Conservation (phyloP, 2,888 invertebrate genomes). For the Lasioglossum lativentre region DNA sequence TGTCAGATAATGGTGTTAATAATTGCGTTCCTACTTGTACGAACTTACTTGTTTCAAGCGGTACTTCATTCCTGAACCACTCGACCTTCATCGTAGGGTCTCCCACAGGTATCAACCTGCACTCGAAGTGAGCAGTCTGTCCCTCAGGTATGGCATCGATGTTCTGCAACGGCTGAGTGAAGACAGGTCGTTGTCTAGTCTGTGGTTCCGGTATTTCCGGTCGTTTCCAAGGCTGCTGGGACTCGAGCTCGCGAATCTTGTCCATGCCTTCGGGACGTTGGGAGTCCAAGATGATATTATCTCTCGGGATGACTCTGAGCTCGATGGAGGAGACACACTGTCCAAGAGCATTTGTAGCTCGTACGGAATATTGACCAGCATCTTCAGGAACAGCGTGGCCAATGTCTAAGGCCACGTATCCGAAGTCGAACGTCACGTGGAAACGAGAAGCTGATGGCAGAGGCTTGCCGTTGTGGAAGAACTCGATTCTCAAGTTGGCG, state of each 20-base stretch:
- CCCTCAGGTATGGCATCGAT: conserved; percentile 95
- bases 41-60: conserved; percentile 92
- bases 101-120: conserved; percentile 96
- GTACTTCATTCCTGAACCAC: conserved; percentile 97
- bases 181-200: conserved; percentile 96
- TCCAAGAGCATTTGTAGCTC: conserved; percentile 96
- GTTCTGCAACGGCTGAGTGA: conserved; percentile 96
- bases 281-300: conserved; percentile 94
- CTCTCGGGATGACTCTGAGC: conserved; percentile 92
- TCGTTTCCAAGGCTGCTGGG: conserved; percentile 91
- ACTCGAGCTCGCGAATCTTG: conserved; percentile 95
- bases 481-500: conserved; percentile 94
- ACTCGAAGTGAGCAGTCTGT: conserved; percentile 97
- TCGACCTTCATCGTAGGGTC: conserved; percentile 97
- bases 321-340: conserved; percentile 94
- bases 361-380: conserved; percentile 97
- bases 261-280: conserved; percentile 98
- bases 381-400: conserved; percentile 97
- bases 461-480: conserved; percentile 96
- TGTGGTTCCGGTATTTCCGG: conserved; percentile 93
- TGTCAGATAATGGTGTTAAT: neutral
- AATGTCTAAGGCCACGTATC: conserved; percentile 98
- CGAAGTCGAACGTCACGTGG: conserved; percentile 98
- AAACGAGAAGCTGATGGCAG: conserved; percentile 95
- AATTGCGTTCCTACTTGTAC: neutral